These are phyloP conservation scores for Stegana nigrithorax DNA, from an alignment of 2,888 invertebrate species.

Conservation along the genomic window DNA sequence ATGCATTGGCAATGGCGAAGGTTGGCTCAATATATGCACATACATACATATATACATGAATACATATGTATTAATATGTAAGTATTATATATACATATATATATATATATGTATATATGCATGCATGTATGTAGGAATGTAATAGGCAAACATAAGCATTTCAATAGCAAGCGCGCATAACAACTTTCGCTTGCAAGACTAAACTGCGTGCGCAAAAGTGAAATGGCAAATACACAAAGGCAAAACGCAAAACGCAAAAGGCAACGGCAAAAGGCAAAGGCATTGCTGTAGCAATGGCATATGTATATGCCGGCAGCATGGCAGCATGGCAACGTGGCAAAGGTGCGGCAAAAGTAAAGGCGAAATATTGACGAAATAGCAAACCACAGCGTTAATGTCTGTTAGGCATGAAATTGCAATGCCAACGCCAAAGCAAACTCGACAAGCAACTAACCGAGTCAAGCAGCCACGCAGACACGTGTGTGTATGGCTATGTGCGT, in stretches of 20 bases:
- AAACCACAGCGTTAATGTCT: conserved; percentile 18
- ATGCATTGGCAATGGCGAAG: conserved; percentile 52
- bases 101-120: neutral
- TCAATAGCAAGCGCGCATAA: neutral
- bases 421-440: neutral
- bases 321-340: too few relatives aligned
- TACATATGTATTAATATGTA: neutral
- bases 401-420: conserved; percentile 9
- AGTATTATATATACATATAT: neutral
- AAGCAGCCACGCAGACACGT: neutral
- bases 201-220: neutral
- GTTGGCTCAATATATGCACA: neutral
- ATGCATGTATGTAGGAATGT: too few relatives aligned
- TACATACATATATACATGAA: neutral
- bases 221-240: neutral
- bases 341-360: conserved; percentile 14
- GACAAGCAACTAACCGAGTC: too few relatives aligned
- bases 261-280: conserved; percentile 48
- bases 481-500: neutral
- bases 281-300: too few relatives aligned
- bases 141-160: too few relatives aligned
- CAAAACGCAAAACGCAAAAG: conserved; percentile 10
- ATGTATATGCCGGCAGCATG: too few relatives aligned
- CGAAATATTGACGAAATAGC: conserved; percentile 19
- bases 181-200: neutral